Base-by-base conservation (phyloP, 2,113 vertebrate genomes). In the Promerops cafer region DNA sequence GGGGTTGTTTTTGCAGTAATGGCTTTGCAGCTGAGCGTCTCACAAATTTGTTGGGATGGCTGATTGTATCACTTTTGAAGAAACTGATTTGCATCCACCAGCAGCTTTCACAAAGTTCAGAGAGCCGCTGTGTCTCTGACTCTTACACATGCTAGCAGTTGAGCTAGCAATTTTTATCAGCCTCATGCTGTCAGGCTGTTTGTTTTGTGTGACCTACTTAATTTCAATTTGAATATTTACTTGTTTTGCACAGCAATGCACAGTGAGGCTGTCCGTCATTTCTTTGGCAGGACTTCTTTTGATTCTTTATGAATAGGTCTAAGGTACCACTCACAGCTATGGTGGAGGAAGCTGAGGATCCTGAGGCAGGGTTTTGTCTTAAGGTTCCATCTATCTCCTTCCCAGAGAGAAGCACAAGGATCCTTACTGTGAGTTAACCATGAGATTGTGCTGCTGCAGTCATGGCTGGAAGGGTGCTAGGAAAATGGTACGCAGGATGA, bases 151-250 rank as follows among this genome's bases (percentile, higher is more conserved):
- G 54, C 70, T 83, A 56, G 66, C 1, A 4, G 28, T 72, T 76
- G 70, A 92, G 31, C 57, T 76, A 80, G 50, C 26, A 76, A 21
- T 86, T 85, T 89, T 27, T 81, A 61, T 83, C 59, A 88, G n/a
- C 54, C 64, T 54, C 30, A 28, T 66, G 33, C 79, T 94, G 76
- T 83, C 85, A 80, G 61, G 17, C 10, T 79, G 45, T 93, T 95
- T 93, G 40, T 80, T 93, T 88, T 89, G 85, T 74, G 45, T 95
- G 85, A 90, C 94, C 92, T 83, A 80, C 75, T 89, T 95, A 1
- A 63, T 90, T 88, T 90, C 39, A 94, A 20, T 77, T 50, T 79
- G 82, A 83, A 30, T 90, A 83, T 95, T 90, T 47, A 74, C 28
- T 64, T 85, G 53, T 83, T 91, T 90, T 89, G 31, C 37, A 23